phyloP scores from a whole-genome alignment of 2,113 vertebrate species.

The Athene noctua region DNA sequence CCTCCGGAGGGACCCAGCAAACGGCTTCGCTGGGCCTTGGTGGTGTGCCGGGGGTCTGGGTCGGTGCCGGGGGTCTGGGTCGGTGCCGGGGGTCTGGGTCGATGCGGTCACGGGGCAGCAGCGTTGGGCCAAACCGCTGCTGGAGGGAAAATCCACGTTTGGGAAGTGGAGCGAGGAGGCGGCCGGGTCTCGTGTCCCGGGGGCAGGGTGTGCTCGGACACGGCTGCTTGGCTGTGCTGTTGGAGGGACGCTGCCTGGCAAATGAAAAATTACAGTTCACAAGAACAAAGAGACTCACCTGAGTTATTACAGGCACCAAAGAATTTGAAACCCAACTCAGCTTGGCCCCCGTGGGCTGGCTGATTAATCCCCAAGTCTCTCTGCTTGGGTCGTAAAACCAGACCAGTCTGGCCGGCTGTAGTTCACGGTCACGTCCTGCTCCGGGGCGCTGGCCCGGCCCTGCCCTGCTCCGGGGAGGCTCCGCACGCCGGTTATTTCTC shows the following conservation, averaged over 20 bases:
- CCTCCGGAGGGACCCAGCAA: no score
- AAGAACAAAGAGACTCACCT: constrained; percentile 55
- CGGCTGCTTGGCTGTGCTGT: not conserved
- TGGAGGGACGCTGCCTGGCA: not conserved
- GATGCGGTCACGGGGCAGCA: accelerated
- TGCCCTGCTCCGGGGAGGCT: not conserved
- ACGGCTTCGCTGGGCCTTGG: no score
- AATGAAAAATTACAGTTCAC: not conserved
- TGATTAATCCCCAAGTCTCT: not conserved
- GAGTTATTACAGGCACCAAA: constrained; percentile 7
- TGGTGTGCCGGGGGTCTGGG: no score
- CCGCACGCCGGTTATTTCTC: accelerated
- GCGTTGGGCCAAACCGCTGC: not conserved
- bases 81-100: no score
- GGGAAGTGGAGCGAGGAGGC: not conserved
- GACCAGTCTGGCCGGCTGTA: not conserved
- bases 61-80: no score
- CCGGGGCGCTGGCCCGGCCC: not conserved
- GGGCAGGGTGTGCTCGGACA: not conserved
- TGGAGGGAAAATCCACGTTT: not conserved
- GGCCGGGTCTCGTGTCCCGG: accelerated
- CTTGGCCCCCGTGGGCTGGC: not conserved
- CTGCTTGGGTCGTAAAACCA: not conserved
- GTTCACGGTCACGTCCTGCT: not conserved
- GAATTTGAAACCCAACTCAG: not conserved